Base-by-base conservation (phyloP, 2,797 vertebrate genomes). In the Manis javanica region DNA sequence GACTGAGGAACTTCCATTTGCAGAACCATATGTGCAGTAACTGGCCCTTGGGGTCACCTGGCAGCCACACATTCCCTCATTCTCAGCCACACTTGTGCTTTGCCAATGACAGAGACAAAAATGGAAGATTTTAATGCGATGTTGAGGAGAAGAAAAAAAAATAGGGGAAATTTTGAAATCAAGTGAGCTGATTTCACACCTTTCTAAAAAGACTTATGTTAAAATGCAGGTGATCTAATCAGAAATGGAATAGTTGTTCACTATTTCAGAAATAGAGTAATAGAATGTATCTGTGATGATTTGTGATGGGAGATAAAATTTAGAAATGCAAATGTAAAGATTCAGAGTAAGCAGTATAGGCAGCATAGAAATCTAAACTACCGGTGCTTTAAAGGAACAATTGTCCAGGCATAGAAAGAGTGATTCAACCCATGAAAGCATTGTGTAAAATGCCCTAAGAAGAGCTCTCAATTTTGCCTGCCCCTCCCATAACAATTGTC, bases 1-100 rank as follows among this genome's bases (percentile, higher is more conserved):
- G 87, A 78, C 63, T 55, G 75, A 89, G 94, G 71, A 97, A 55
- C 37, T 79, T 96, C 84, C 42, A n/a, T 96, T 98, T 97, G 84
- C 69, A 90, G 0, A 1, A 97, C 16, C 66, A 63, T 95, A 94
- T 97, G 79, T 90, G 59, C 63, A 79, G 7, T 61, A 96, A 95
- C 0, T 0, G 46, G 77, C 97, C 84, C 55, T 97, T 94, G 37
- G 97, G 83, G 29, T 96, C 96, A 55, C 87, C 79, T 78, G 91
- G 85, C 64, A 96, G 96, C 91, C 85, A 79, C 87, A 61, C 7
- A 15, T 85, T 21, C 59, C 84, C 95, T n/a, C 1, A 29, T 90
- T 96, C 21, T 63, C 91, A 63, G 87, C 26, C 89, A 96, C 83
- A 94, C 81, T 61, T 29, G 42, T 68, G 68, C 71, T 91, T 97